Percentiles rank a stretch among this genome's conserved stretches.
These are phyloP conservation scores for Lacanobia oleracea DNA, from an alignment of 2,888 invertebrate species.

Conservation along the genomic window DNA sequence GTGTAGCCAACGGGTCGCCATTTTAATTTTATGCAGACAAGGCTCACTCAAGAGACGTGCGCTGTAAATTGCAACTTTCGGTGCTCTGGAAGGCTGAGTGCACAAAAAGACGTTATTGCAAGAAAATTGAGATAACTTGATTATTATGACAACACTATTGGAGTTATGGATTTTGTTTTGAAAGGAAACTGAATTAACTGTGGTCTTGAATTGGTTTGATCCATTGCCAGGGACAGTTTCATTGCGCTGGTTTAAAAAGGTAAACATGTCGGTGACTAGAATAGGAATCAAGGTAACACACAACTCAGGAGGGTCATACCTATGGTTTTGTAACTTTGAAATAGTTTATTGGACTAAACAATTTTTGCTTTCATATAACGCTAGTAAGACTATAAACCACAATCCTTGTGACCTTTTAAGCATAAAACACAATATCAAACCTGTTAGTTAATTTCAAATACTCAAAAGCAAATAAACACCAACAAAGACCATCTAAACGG, in stretches of 20 bases:
- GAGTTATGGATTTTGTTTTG: neutral
- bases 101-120: constrained; percentile 32
- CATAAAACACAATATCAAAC: neutral
- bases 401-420: neutral
- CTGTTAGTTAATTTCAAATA: constrained; percentile 46
- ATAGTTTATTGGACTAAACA: no score
- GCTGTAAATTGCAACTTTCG: constrained; percentile 26
- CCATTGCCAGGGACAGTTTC: no score
- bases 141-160: neutral
- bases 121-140: constrained; percentile 25
- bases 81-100: constrained; percentile 40
- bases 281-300: no score
- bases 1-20: constrained; percentile 32
- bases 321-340: no score
- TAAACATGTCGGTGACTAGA: no score
- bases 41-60: constrained; percentile 25
- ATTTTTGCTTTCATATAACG: neutral
- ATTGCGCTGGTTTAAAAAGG: no score
- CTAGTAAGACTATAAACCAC: neutral
- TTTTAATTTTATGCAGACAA: constrained; percentile 58
- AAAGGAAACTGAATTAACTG: neutral
- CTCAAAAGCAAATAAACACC: constrained; percentile 73
- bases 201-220: neutral
- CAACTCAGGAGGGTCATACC: no score
- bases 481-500: constrained; percentile 71